Evolutionary conservation across 2,888 invertebrate genomes (phyloP), one percentile per base, ranked within the genome.

Genomic region (Mycalesis mineus): DNA sequence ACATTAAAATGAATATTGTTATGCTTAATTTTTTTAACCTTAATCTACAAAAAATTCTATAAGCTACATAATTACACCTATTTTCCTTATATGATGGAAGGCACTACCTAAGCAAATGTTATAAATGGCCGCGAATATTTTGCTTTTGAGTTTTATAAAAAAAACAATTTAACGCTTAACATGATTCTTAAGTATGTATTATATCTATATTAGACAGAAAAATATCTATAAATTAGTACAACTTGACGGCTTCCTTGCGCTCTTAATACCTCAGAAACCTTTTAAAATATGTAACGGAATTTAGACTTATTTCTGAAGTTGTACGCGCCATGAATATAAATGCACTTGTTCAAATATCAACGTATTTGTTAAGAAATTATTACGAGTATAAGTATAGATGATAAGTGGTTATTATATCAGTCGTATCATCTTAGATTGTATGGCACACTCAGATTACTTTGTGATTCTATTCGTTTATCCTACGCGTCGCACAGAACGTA

Each of bases 211-310:
- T 9, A 33, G 8, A 7, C 33, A 37, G 13, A 37, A 5, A 37
- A 37, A 37, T 37, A 3, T 1, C 13, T 14, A 1, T 39, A 47
- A 15, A 47, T 33, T 15, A 47, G 47, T 8, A 11, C 47, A 15
- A 47, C 9, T 33, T 31, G 33, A 15, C n/a, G 33, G 47, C 47
- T 47, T 47, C 47, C 15, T 47, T 33, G 33, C 15, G 45, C 31
- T 14, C 45, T 45, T 14, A 45, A 45, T 45, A 44, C 31, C 9
- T 45, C 29, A 15, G 45, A 45, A 45, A 31, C 45, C 45, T 45
- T 45, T 14, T 31, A 45, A 45, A 14, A 47, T 14, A 33, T 36
- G 36, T 36, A 11, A 11, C 11, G 4, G 11, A 1, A 15, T 9
- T 14, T 15, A 15, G 47, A 33, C 31, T 15, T 3, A 13, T n/a